Conservation (phyloP, 2,113 vertebrate species). For the Nansenia antarctica region DNA sequence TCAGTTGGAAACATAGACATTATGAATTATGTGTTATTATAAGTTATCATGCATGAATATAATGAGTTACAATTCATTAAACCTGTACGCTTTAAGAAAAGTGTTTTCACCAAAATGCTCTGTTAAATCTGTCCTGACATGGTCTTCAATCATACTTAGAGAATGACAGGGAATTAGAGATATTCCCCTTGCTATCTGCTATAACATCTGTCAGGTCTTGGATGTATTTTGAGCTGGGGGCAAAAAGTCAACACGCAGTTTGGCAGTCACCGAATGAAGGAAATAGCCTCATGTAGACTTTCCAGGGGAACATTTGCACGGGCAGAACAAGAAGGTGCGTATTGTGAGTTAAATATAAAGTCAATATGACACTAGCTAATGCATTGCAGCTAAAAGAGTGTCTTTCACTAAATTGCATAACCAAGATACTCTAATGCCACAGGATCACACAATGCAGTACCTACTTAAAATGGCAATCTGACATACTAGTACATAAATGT, state of each 20-base stretch:
- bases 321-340: background rate
- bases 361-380: background rate
- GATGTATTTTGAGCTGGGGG: constrained; percentile 41
- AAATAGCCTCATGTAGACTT: background rate
- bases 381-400: background rate
- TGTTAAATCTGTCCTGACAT: background rate
- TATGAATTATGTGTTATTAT: no score
- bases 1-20: no score
- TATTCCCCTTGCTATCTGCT: constrained; percentile 45
- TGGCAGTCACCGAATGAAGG: background rate
- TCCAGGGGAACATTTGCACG: background rate
- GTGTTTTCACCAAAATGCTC: background rate
- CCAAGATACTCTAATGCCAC: no score
- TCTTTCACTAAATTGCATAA: constrained; percentile 18
- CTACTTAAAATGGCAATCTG: no score
- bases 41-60: no score
- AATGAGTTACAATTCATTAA: no score
- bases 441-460: no score
- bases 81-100: no score
- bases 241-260: constrained; percentile 36
- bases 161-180: constrained; percentile 51
- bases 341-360: background rate
- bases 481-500: no score
- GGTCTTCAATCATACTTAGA: constrained; percentile 53
- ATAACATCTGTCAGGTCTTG: constrained; percentile 47